Conservation (phyloP, 37 sponge, comb jelly and placozoan genomes). For the Tethya wilhelma region DNA sequence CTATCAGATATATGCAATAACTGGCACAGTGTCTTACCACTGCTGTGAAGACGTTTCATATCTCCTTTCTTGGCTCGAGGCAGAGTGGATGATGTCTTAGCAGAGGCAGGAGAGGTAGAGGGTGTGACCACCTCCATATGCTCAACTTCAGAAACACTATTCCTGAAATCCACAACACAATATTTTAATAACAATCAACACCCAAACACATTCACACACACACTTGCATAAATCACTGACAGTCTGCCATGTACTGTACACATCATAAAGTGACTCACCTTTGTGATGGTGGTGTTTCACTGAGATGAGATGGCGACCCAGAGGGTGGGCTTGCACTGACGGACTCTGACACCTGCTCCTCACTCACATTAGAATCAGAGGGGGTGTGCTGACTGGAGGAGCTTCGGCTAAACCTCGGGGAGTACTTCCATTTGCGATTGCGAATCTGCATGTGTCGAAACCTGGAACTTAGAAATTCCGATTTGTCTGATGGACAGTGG, state of each 20-base stretch:
- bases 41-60: too few species aligned
- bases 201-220: conserved; percentile 1
- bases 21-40: too few species aligned
- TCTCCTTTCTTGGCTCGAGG: too few species aligned
- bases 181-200: neutral
- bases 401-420: conserved; percentile 14
- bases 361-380: too few species aligned
- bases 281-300: neutral
- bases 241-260: neutral
- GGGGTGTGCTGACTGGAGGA: too few species aligned
- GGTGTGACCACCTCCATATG: too few species aligned
- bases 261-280: neutral
- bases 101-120: too few species aligned
- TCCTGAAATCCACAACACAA: too few species aligned
- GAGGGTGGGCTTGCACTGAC: neutral
- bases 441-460: conserved; percentile 31
- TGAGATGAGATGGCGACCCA: neutral
- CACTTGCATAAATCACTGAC: neutral
- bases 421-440: conserved; percentile 3
- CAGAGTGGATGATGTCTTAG: too few species aligned
- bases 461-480: neutral
- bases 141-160: too few species aligned
- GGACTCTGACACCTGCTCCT: neutral
- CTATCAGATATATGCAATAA: too few species aligned
- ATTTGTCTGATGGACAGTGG: too few species aligned